A percentile compares a stretch with the other conserved stretches of the same genome.
Conservation (phyloP, 2,113 vertebrate species). For the Brachirus orientalis region DNA sequence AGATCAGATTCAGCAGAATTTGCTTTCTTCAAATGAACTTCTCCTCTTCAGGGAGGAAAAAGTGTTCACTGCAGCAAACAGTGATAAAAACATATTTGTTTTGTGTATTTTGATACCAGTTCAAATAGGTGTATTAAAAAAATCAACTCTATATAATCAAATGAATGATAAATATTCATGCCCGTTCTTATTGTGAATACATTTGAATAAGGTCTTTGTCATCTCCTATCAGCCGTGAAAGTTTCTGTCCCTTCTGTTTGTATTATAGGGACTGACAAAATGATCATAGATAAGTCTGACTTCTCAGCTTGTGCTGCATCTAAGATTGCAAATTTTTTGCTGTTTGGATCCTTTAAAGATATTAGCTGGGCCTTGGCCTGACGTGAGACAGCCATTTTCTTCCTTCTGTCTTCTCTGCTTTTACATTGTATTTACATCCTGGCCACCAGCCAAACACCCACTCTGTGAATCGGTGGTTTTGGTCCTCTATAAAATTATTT, state of each 20-base stretch:
- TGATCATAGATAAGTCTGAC: slow-evolving; percentile 62
- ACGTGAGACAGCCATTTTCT: slow-evolving; percentile 68
- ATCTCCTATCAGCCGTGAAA: slow-evolving; percentile 51
- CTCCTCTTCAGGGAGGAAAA: too few species aligned
- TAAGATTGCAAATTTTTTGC: slow-evolving; percentile 74
- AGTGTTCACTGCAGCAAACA: too few species aligned
- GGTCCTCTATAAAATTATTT: slow-evolving; percentile 70
- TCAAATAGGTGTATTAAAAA: too few species aligned
- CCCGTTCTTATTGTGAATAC: slow-evolving; percentile 3
- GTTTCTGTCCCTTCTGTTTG: slow-evolving; percentile 49
- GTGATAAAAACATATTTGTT: too few species aligned
- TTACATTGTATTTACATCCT: slow-evolving; percentile 69
- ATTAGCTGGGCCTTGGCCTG: slow-evolving; percentile 68
- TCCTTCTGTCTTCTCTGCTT: slow-evolving; percentile 72
- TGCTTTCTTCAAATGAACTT: too few species aligned
- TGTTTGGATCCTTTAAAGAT: slow-evolving; percentile 73
- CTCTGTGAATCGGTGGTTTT: slow-evolving; percentile 66
- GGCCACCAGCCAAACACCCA: slow-evolving; percentile 60
- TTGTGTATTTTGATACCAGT: too few species aligned
- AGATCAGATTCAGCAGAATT: too few species aligned
- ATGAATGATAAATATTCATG: too few species aligned
- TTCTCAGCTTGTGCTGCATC: slow-evolving; percentile 70
- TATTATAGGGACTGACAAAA: slow-evolving; percentile 62
- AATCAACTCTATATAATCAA: too few species aligned
- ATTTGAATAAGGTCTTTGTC: slow-evolving; percentile 49